These are phyloP conservation scores for Drosophila guanche DNA, from an alignment of 1,140 invertebrate genomes.

Conservation along the genomic window DNA sequence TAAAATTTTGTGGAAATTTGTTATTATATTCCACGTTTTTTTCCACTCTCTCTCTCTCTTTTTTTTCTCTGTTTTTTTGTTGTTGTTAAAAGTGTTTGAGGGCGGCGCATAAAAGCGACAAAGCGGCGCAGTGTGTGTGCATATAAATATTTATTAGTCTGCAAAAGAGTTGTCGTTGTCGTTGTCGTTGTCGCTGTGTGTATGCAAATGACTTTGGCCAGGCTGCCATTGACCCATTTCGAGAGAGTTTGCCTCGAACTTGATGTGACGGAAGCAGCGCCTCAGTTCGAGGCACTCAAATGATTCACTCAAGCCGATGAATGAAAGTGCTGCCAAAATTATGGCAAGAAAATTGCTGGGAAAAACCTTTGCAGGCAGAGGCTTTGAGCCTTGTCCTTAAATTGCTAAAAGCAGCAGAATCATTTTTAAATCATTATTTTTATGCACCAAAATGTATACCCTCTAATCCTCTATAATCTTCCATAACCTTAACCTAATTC, in stretches of 20 bases:
- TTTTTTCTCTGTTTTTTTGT: constrained; percentile 8
- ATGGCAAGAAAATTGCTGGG: neutral
- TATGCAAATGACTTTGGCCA: constrained; percentile 58
- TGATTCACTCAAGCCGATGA: constrained; percentile 46
- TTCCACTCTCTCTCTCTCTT: neutral
- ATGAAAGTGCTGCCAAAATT: constrained; percentile 11
- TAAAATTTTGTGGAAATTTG: constrained; percentile 72
- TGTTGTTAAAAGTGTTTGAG: no score
- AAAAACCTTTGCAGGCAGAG: no score
- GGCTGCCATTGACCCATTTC: constrained; percentile 64
- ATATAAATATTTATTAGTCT: constrained; percentile 77
- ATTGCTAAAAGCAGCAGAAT: no score
- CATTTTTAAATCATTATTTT: no score
- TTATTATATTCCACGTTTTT: neutral
- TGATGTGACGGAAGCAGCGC: constrained; percentile 38
- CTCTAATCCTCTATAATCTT: no score
- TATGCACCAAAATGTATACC: no score
- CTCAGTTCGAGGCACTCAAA: no score
- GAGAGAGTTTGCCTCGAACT: constrained; percentile 22
- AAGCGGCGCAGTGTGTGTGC: constrained; percentile 29
- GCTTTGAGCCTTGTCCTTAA: no score
- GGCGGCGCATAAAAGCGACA: neutral
- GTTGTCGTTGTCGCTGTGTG: constrained; percentile 38
- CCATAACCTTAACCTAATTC: no score
- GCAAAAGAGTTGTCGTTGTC: constrained; percentile 40